Evolutionary conservation across 2,888 invertebrate species (phyloP), one percentile per base, ranked within the genome.

Genomic region (Hecatera dysodea): DNA sequence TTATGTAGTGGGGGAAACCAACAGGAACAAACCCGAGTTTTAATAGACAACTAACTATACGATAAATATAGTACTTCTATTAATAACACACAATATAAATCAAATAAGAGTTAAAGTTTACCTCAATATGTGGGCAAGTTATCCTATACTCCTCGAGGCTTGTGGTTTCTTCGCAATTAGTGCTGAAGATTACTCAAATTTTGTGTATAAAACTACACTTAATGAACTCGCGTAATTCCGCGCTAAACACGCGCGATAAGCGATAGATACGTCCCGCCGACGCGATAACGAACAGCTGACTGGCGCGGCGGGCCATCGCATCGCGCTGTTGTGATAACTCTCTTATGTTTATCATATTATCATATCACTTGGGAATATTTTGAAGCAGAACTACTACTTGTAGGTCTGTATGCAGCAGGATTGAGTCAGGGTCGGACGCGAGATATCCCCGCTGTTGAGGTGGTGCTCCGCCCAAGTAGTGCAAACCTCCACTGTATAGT

Each of bases 271-370:
- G 87, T 79, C 73, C 72, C 36, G 70, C 50, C 68, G 76, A 29
- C 44, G 29, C 71, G 88, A 84, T 86, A 78, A 77, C 82, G 39
- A 81, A 84, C 88, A 85, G 87, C 88, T 87, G 87, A 87, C 83
- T 87, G 77, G 56, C 67, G 42, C 39, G 17, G 27, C 71, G 22
- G 19, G 60, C 53, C 44, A 5, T 24, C 67, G 50, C 44, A 15
- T 24, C 68, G 50, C 33, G 33, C n/a, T 59, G 68, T 70, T 64
- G 8, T 65, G 53, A 68, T 80, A 60, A 22, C 57, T 15, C 24
- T 27, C 29, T 17, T 24, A 7, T 52, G 42, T 42, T 55, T 52
- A 59, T 50, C 48, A 50, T 22, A 15, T 61, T 42, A 24, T 22
- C 27, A 55, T 42, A 2, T 2, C 9, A 17, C 9, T n/a, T 12